Evolutionary conservation across 1,140 invertebrate species (phyloP).

Genomic region (Neodiprion lecontei): DNA sequence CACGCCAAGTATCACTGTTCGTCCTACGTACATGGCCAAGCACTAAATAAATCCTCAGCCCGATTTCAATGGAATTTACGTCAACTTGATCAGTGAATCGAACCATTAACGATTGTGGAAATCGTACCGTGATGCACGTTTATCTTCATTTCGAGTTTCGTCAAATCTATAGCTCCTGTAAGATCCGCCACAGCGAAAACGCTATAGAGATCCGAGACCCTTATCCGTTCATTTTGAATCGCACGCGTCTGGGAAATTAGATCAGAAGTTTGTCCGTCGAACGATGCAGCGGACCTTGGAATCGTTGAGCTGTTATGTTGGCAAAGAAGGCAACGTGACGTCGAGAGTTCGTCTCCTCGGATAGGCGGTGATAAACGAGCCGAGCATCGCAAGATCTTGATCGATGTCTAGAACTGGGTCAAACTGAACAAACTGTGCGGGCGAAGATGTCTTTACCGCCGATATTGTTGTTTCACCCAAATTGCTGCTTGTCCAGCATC

Average conservation of each 20-base stretch:
- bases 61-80: too few relatives aligned
- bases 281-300: too few relatives aligned
- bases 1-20: too few relatives aligned
- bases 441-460: background rate
- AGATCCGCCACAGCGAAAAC: background rate
- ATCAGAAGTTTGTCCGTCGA: background rate
- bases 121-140: too few relatives aligned
- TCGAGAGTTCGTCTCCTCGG: background rate
- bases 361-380: background rate
- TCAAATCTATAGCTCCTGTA: background rate
- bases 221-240: background rate
- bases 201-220: background rate
- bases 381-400: background rate
- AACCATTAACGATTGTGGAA: too few relatives aligned
- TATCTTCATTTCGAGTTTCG: background rate
- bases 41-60: too few relatives aligned
- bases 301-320: too few relatives aligned
- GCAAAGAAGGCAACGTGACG: background rate
- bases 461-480: conserved; percentile 11
- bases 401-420: background rate
- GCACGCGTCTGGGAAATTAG: background rate
- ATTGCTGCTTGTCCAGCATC: conserved; percentile 11
- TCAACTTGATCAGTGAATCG: too few relatives aligned
- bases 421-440: background rate
- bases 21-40: too few relatives aligned